Percentiles rank a stretch among this genome's conserved stretches.
These are phyloP conservation scores for Ctenodactylus gundi DNA, from an alignment of 2,113 vertebrate species.

Conservation along the genomic window DNA sequence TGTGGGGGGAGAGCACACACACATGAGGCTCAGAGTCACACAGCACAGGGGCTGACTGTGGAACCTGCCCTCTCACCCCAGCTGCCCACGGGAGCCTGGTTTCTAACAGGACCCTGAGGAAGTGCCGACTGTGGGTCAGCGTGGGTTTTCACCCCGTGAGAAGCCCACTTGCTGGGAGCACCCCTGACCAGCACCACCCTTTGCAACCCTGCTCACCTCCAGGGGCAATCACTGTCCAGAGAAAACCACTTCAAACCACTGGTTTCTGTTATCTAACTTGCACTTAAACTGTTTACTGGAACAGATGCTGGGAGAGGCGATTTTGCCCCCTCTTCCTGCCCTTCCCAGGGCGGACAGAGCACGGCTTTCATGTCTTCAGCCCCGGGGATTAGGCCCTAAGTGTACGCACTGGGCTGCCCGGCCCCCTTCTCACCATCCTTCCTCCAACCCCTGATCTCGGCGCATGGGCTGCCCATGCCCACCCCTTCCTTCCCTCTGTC, in stretches of 20 bases:
- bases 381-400: not conserved
- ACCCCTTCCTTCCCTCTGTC: too few species aligned
- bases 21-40: not conserved
- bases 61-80: not conserved
- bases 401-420: too few species aligned
- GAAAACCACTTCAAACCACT: not conserved
- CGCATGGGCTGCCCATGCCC: too few species aligned
- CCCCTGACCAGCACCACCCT: too few species aligned
- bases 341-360: too few species aligned
- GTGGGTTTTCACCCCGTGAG: not conserved
- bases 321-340: not conserved
- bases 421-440: too few species aligned
- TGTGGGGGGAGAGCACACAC: rapidly evolving
- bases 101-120: not conserved
- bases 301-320: not conserved
- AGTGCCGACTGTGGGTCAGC: too few species aligned
- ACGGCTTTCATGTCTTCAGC: not conserved
- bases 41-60: not conserved
- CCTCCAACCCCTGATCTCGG: too few species aligned
- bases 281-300: not conserved
- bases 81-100: not conserved
- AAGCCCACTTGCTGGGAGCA: rapidly evolving
- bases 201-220: too few species aligned
- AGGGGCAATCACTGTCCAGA: rapidly evolving
- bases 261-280: too few species aligned